A percentile compares a stretch with the other conserved stretches of the same genome.
phyloP scores from a whole-genome alignment of 2,797 vertebrate genomes.

The Erpetoichthys calabaricus region DNA sequence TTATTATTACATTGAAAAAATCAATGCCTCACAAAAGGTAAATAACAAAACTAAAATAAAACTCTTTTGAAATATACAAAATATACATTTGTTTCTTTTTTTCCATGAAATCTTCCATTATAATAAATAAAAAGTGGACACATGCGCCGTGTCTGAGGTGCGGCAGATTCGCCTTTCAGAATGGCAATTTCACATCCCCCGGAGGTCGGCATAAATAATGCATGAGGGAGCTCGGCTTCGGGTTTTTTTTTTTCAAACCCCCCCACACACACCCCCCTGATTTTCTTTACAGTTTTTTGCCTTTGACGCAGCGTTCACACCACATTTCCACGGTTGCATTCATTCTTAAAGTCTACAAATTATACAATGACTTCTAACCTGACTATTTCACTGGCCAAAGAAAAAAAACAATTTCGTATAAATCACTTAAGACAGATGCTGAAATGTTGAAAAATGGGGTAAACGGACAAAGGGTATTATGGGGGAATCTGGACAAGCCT shows the following conservation, averaged over 20 bases:
- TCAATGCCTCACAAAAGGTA: constrained; percentile 35
- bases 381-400: constrained; percentile 25
- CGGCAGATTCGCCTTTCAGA: constrained; percentile 52
- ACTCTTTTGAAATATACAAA: constrained; percentile 62
- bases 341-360: constrained; percentile 61
- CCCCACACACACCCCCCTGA: constrained; percentile 26
- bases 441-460: constrained; percentile 23
- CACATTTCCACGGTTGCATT: constrained; percentile 60
- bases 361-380: constrained; percentile 63
- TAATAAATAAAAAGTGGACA: constrained; percentile 63
- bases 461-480: constrained; percentile 39
- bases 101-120: constrained; percentile 48
- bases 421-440: constrained; percentile 52
- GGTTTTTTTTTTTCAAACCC: constrained; percentile 17
- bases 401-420: constrained; percentile 37
- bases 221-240: constrained; percentile 25
- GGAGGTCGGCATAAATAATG: constrained; percentile 60
- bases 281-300: constrained; percentile 26
- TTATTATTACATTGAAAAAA: constrained; percentile 51
- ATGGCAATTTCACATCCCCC: constrained; percentile 43
- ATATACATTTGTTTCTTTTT: constrained; percentile 50
- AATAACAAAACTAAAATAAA: constrained; percentile 63
- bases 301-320: constrained; percentile 50
- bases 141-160: constrained; percentile 39
- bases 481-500: constrained; percentile 37